These are phyloP conservation scores for Falco punctatus DNA, from an alignment of 2,113 vertebrate genomes.

Conservation along the genomic window DNA sequence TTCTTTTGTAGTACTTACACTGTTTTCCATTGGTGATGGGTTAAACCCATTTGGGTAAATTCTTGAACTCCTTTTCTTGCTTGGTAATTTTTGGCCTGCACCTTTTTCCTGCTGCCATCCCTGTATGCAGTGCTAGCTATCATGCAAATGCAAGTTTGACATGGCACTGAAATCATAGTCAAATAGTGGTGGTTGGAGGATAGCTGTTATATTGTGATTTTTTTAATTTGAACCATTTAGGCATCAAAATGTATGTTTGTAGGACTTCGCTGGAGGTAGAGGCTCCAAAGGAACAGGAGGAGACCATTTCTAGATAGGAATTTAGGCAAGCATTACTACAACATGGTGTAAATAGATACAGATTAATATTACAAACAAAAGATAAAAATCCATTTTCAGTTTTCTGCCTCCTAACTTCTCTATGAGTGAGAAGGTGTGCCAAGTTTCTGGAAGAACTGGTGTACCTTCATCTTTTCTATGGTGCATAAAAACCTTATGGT, in stretches of 20 bases:
- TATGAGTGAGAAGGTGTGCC: background rate
- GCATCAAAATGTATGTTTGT: slow-evolving; percentile 27
- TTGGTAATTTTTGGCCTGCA: background rate
- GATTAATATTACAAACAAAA: background rate
- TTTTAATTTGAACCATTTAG: background rate
- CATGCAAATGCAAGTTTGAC: background rate
- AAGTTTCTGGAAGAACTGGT: background rate
- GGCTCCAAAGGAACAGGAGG: slow-evolving; percentile 16
- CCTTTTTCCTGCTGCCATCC: background rate
- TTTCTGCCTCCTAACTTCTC: background rate
- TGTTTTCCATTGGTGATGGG: background rate
- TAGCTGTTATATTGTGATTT: background rate
- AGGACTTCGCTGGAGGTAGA: slow-evolving; percentile 33
- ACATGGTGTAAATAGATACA: background rate
- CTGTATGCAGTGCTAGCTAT: background rate
- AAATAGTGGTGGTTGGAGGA: background rate
- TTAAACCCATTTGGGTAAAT: background rate
- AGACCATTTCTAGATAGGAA: slow-evolving; percentile 26
- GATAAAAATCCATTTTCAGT: background rate
- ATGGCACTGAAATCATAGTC: background rate
- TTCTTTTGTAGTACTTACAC: background rate
- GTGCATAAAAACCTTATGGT: background rate
- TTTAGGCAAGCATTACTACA: slow-evolving; percentile 31
- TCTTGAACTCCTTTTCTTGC: background rate
- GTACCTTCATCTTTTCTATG: background rate